A percentile compares a stretch with the other conserved stretches of the same genome.
These are phyloP conservation scores for Entomobrya multifasciata DNA, from an alignment of 2,888 invertebrate genomes.

Conservation along the genomic window DNA sequence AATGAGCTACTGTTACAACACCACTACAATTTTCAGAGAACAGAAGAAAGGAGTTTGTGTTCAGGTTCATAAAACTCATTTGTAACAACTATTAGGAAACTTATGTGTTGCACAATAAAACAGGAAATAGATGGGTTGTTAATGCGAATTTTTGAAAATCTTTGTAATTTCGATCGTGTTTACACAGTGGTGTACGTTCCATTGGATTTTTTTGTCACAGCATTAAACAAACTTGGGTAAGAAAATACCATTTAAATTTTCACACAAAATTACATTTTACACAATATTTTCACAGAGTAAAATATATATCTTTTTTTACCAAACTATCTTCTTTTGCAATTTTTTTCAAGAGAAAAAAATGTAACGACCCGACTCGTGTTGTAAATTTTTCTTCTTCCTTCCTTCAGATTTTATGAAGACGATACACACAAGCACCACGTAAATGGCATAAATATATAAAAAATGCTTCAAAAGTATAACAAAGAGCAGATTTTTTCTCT, in stretches of 20 bases:
- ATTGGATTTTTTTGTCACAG: too few relatives aligned
- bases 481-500: constrained; percentile 30
- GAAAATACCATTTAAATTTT: background rate
- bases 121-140: background rate
- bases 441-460: constrained; percentile 56
- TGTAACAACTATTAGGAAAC: constrained; percentile 35
- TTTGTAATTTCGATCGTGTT: background rate
- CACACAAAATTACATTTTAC: constrained; percentile 9
- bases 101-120: background rate
- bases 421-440: background rate
- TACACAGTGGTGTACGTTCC: background rate
- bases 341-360: constrained; percentile 3
- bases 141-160: background rate
- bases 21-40: background rate
- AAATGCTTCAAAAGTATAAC: constrained; percentile 36
- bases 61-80: constrained; percentile 56
- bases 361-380: background rate
- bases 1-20: background rate
- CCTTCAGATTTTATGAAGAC: constrained; percentile 36
- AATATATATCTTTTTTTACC: background rate
- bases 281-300: constrained; percentile 19
- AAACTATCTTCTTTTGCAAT: background rate
- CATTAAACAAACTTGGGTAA: background rate
- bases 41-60: constrained; percentile 26
- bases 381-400: constrained; percentile 21